Evolutionary conservation across 2,797 vertebrate species (phyloP), one percentile per base, ranked within the genome.

Genomic region (Sebastes nivosus): DNA sequence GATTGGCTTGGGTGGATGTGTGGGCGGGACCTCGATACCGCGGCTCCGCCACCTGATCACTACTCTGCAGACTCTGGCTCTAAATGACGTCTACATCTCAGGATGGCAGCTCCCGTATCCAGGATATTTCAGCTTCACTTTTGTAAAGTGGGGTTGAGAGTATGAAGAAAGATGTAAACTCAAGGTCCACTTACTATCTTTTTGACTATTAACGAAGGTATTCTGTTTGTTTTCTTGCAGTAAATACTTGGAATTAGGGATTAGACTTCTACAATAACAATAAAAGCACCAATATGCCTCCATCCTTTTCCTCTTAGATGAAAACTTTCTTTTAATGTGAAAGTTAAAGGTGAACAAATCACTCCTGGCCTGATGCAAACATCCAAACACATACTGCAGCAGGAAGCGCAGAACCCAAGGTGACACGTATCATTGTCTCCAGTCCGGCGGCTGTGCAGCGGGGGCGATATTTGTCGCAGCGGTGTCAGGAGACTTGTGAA

Each of bases 401-500:
- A 81, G 55, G 30, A 82, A 30, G 46, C 6, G 6, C 46, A 66
- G 25, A 57, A 50, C 16, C 79, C 75, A 85, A 92, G 89, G 90
- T 89, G 90, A 91, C 88, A 83, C 74, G 10, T 46, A 58, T 86
- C 78, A 57, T 58, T 42, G 85, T 80, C 78, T 84, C 25, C 64
- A n/a, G 75, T 52, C 60, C 12, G 55, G 46, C 7, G 60, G 76
- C 54, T 22, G 60, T 67, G 73, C 70, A 10, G 83, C 7, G 1
- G 78, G 64, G 84, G 68, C 9, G 38, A 30, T 70, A 82, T 87
- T 84, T 87, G 84, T 84, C 32, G 65, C 83, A 1, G 69, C 0
- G 30, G 82, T 65, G 88, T 81, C 85, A 52, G 29, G 91, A 88
- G 87, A 90, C 90, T 71, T 77, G 87, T 88, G 89, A 92, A 87